These are phyloP conservation scores for Noctua pronuba DNA, from an alignment of 2,888 invertebrate genomes.

Conservation along the genomic window DNA sequence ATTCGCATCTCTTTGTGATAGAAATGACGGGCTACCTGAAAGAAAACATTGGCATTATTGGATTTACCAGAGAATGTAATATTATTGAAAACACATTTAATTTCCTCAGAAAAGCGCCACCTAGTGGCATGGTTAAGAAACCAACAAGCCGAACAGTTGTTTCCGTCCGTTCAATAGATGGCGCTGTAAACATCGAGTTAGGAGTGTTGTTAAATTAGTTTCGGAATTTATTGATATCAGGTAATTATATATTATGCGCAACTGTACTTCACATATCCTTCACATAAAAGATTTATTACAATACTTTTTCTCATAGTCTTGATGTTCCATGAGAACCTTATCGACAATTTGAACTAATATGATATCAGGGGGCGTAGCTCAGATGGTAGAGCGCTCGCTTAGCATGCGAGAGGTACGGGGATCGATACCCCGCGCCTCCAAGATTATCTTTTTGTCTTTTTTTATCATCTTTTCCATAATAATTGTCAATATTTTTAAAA, in stretches of 20 bases:
- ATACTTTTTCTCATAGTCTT: not conserved
- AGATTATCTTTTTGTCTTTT: constrained; percentile 45
- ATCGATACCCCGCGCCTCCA: constrained; percentile 91
- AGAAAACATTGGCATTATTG: constrained; percentile 10
- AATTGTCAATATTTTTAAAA: no score
- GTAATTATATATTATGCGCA: not conserved
- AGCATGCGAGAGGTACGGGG: constrained; percentile 91
- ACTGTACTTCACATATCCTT: not conserved
- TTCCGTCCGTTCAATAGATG: not conserved
- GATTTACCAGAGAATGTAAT: not conserved
- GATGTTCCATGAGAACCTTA: accelerated
- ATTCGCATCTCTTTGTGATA: constrained; percentile 98
- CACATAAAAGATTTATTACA: not conserved
- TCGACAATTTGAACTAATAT: not conserved
- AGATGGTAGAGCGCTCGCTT: constrained; percentile 91
- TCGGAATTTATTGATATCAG: not conserved
- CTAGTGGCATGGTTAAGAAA: not conserved
- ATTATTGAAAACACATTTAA: not conserved
- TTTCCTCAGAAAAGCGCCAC: constrained; percentile 8
- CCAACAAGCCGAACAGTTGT: accelerated
- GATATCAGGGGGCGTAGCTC: constrained; percentile 88
- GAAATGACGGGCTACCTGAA: constrained; percentile 96
- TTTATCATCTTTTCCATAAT: not conserved
- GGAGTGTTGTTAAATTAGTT: not conserved
- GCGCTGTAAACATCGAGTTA: not conserved